Base-by-base conservation (phyloP, 2,113 vertebrate species). In the Heterocephalus glaber region DNA sequence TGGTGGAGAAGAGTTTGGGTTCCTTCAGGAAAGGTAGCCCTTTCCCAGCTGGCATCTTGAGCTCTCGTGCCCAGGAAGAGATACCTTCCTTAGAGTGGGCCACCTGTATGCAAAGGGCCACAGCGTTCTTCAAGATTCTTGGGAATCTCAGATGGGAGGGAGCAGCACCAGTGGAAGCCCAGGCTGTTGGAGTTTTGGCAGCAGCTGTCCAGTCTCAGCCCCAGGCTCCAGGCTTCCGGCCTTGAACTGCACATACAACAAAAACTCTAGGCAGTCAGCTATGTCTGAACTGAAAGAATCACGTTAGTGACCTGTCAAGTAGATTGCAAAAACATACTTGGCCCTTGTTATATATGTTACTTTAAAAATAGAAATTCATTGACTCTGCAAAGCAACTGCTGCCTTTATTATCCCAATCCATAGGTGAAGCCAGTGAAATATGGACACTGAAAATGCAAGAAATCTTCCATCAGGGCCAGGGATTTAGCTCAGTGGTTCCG, bases 1-100 rank as follows among this genome's bases (percentile, higher is more conserved):
- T 49, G 47, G 47, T 49, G 9, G 9, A 49, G 9, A 49, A 49
- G 47, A 49, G 9, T 49, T 49, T 6, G 9, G 47, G 47, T 49
- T 49, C 47, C 9, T 49, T 49, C 47, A 49, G 47, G 47, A 49
- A 49, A 49, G 47, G 47, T 49, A 49, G 47, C 47, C 61, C 60
- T 5, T 9, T 24, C 20, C 7, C 13, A 8, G 1, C 49, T 68
- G n/a, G 26, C 24, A 49, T 44, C 7, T 28, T 2, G 1, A 3
- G 38, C 38, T 54, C 77, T 49, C 19, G 47, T 65, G 19, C 60
- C 38, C 3, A 65, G 20, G 38, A 2, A 35, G 44, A 11, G n/a
- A 68, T n/a, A n/a, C n/a, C n/a, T n/a, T n/a, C n/a, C n/a, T 56
- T 77, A 33, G 38, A 83, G 24, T 82, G 20, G 68, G 47, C 12